Conservation (phyloP, 1,140 invertebrate genomes). For the Scaptomyza montana region DNA sequence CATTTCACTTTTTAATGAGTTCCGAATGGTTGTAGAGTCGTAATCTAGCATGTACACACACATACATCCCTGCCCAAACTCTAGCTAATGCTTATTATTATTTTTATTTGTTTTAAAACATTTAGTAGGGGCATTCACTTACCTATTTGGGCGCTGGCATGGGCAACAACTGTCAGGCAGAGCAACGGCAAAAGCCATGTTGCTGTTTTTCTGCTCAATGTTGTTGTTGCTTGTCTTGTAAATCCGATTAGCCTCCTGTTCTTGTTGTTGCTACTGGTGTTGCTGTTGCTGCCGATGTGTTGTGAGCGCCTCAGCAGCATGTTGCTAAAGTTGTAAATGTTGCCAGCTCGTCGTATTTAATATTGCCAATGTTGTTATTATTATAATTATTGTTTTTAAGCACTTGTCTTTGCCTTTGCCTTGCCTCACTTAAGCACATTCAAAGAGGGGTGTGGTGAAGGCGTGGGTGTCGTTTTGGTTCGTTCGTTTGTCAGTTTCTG, state of each 20-base stretch:
- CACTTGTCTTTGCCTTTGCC: conserved; percentile 13
- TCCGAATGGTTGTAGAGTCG: conserved; percentile 14
- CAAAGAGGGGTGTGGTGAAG: conserved; percentile 12
- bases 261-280: conserved; percentile 14
- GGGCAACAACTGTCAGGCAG: conserved; percentile 47
- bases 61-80: background rate
- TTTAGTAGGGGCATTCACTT: conserved; percentile 33
- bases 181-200: conserved; percentile 46
- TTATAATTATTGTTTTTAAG: conserved; percentile 19
- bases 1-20: conserved; percentile 46
- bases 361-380: conserved; percentile 31
- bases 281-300: conserved; percentile 43
- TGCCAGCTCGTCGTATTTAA: conserved; percentile 46
- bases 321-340: conserved; percentile 45
- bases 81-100: conserved; percentile 6
- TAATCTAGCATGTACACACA: conserved; percentile 11
- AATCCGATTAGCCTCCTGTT: conserved; percentile 46
- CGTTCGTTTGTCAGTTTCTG: conserved; percentile 42
- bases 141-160: conserved; percentile 62
- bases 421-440: conserved; percentile 46
- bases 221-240: conserved; percentile 36
- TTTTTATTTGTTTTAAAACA: conserved; percentile 13
- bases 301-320: conserved; percentile 60
- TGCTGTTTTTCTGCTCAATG: conserved; percentile 22
- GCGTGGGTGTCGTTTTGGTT: conserved; percentile 6